Evolutionary conservation across 2,797 vertebrate genomes (phyloP).

Genomic region (Brotogeris chrysoptera): DNA sequence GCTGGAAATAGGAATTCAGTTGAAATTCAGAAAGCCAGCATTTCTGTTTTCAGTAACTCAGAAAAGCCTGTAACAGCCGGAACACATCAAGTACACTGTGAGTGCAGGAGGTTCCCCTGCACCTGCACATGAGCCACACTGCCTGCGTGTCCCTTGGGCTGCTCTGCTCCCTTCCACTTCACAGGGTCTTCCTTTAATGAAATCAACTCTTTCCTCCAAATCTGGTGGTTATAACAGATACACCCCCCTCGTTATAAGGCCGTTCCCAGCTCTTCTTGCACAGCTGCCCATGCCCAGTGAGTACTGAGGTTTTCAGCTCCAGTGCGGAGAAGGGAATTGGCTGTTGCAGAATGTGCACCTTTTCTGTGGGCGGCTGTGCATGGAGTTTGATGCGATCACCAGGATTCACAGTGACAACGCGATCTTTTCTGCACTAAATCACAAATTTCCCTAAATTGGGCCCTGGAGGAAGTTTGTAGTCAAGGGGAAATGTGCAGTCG

Average conservation of each 20-base stretch:
- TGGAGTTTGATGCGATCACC: not conserved
- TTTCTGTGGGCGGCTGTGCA: not conserved
- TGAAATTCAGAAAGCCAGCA: not conserved
- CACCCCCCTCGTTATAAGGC: accelerated
- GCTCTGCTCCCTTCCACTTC: not conserved
- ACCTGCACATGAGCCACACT: not conserved
- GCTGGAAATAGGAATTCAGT: not conserved
- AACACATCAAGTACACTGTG: not conserved
- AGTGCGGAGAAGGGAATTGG: accelerated
- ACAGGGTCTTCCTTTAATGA: not conserved
- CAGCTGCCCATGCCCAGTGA: accelerated
- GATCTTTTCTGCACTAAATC: conserved; percentile 39
- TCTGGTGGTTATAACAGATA: not conserved
- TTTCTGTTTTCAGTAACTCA: not conserved
- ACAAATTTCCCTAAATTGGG: not conserved
- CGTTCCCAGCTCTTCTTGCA: not conserved
- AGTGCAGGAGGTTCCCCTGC: not conserved
- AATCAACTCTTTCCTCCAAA: not conserved
- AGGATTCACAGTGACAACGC: not conserved
- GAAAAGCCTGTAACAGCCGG: not conserved
- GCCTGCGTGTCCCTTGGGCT: not conserved
- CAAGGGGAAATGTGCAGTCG: not conserved
- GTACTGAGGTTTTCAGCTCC: accelerated
- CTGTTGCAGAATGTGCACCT: not conserved
- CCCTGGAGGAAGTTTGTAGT: not conserved